Conservation (phyloP, 2,888 invertebrate genomes). For the Lycia hirtaria region DNA sequence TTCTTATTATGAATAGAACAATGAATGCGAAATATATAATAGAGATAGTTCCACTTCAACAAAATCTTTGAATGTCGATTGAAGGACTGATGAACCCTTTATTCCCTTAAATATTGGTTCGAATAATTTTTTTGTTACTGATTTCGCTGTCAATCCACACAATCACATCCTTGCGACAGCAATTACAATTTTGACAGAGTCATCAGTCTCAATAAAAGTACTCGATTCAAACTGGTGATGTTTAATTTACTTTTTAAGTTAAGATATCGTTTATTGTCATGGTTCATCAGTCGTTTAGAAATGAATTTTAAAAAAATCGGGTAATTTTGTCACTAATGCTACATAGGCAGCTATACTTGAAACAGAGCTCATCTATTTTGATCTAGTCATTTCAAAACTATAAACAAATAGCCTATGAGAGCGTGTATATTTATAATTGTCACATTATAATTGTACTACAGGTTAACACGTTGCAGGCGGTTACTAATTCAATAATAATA, state of each 20-base stretch:
- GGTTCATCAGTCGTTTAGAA: constrained; percentile 19
- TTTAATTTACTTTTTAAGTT: too few species aligned
- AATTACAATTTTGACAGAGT: too few species aligned
- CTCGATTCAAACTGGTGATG: too few species aligned
- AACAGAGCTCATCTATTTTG: neutral
- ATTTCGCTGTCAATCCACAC: too few species aligned
- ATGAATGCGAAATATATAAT: neutral
- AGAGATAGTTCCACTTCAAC: constrained; percentile 1
- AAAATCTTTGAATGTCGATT: neutral
- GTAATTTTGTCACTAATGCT: constrained; percentile 14
- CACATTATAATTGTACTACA: too few species aligned
- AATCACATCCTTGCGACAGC: too few species aligned
- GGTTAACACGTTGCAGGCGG: too few species aligned
- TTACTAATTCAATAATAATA: too few species aligned
- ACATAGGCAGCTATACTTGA: constrained; percentile 10
- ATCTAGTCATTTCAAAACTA: neutral
- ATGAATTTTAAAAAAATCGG: constrained; percentile 13
- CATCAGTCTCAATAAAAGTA: too few species aligned
- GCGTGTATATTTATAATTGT: constrained; percentile 8
- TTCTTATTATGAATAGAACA: neutral
- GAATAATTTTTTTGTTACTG: neutral
- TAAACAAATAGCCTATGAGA: constrained; percentile 11
- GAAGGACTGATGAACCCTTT: constrained; percentile 23
- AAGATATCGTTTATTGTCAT: neutral
- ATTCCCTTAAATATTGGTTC: neutral